Evolutionary conservation across 2,888 invertebrate species (phyloP), one percentile per base, ranked within the genome.

Genomic region (Melinopterus prodromus): DNA sequence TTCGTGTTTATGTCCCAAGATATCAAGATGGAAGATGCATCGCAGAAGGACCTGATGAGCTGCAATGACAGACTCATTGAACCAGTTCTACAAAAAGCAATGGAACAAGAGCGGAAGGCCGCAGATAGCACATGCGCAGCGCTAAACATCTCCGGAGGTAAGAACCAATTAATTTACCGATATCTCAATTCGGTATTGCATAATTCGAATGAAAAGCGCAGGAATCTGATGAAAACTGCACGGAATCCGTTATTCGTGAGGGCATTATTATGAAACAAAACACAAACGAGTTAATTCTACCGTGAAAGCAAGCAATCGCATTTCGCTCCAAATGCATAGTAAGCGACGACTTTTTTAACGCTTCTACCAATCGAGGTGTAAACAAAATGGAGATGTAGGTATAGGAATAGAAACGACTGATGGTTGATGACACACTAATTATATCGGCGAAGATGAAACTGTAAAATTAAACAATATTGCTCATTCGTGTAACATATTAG

Each of bases 131-230:
- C 96, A 9, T 97, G 97, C 90, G 93, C 93, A 78, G 93, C 95
- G 84, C 92, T 97, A 86, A 95, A 95, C 89, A 97, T 97, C 90
- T 95, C 97, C 88, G 94, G 95, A 90, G 97, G 97, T 97, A 90
- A 93, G 94, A 53, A 3, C 53, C 53, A 53, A 53, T 53, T 53
- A 53, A 53, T 53, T 53, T 53, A 53, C 53, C 53, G 53, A 4
- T 53, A 53, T 53, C 53, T 53, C 53, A 53, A 53, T 53, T 53
- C 53, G 53, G 53, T 53, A 53, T 53, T 53, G 53, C 53, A 53
- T 71, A 71, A 71, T 71, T 71, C 26, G n/a, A 71, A 71, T 71
- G 71, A 71, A 71, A 71, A 71, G 16, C 71, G n/a, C 16, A 71
- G 26, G 71, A 71, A 71, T 71, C 26, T 71, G 71, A 12, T 71